These are phyloP conservation scores for Calycopis cecrops DNA, from an alignment of 1,140 invertebrate genomes.

Conservation along the genomic window DNA sequence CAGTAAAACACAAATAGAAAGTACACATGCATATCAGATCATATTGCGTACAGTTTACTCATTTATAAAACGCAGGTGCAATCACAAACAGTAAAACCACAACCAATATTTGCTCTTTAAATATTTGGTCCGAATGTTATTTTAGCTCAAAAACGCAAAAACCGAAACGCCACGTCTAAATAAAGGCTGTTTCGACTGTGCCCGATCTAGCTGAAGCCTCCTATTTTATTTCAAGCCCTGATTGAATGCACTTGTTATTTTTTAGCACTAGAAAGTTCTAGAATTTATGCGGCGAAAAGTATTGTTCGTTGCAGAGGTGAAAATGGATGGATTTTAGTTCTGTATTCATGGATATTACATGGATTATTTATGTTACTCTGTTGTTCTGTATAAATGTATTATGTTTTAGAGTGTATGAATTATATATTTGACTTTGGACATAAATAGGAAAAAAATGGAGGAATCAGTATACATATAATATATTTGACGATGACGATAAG, in stretches of 20 bases:
- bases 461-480: too few relatives aligned
- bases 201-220: background rate
- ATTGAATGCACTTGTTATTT: conserved; percentile 6
- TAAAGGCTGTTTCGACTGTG: background rate
- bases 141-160: conserved; percentile 11
- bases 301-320: conserved; percentile 5
- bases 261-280: background rate
- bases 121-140: conserved; percentile 7
- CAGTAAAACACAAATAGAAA: too few relatives aligned
- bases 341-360: too few relatives aligned
- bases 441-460: too few relatives aligned
- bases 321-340: background rate
- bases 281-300: conserved; percentile 1
- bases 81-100: conserved; percentile 6
- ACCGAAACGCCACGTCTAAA: conserved; percentile 5
- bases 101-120: conserved; percentile 8
- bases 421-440: too few relatives aligned
- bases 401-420: too few relatives aligned
- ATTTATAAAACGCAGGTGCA: conserved; percentile 7
- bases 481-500: too few relatives aligned
- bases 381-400: too few relatives aligned
- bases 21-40: too few relatives aligned
- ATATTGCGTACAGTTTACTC: background rate
- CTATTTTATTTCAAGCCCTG: conserved; percentile 1
- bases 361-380: too few relatives aligned